Evolutionary conservation across 2,113 vertebrate genomes (phyloP).

Genomic region (Zapus hudsonius): DNA sequence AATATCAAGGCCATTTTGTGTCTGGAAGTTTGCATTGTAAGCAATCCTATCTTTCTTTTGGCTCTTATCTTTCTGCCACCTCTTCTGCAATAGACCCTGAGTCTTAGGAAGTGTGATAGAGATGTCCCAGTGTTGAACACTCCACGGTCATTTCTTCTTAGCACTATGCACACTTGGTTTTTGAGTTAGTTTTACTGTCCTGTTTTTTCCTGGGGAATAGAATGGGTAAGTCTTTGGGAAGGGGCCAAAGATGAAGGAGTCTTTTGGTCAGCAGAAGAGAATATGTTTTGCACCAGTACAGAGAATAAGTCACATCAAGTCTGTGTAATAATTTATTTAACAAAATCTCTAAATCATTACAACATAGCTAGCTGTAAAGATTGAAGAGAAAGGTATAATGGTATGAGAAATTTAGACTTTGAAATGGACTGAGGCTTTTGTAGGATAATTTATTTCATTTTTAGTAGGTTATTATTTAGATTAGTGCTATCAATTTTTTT

Average conservation of each 20-base stretch:
- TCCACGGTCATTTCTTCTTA: too few relatives aligned
- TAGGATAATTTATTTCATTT: conserved; percentile 46
- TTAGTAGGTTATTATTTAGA: not conserved
- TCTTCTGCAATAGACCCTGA: too few relatives aligned
- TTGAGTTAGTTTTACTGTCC: conserved; percentile 35
- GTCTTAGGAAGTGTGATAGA: too few relatives aligned
- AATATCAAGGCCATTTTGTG: too few relatives aligned
- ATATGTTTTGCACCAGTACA: not conserved
- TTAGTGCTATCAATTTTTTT: not conserved
- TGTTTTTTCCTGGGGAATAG: not conserved
- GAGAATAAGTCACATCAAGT: not conserved
- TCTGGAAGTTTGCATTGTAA: too few relatives aligned
- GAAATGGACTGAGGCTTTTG: not conserved
- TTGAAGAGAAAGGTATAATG: conserved; percentile 6
- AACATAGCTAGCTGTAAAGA: not conserved
- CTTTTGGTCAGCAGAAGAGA: conserved; percentile 3
- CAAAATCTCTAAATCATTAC: not conserved
- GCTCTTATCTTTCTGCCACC: too few relatives aligned
- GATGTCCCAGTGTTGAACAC: too few relatives aligned
- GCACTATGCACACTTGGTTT: too few relatives aligned
- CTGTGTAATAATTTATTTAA: not conserved
- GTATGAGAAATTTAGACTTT: not conserved
- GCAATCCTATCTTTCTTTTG: too few relatives aligned
- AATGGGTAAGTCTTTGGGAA: conserved; percentile 49
- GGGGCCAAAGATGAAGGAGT: not conserved